Percentiles rank a stretch among this genome's conserved stretches.
These are phyloP conservation scores for Pherbina coryleti DNA, from an alignment of 2,888 invertebrate species.

Conservation along the genomic window DNA sequence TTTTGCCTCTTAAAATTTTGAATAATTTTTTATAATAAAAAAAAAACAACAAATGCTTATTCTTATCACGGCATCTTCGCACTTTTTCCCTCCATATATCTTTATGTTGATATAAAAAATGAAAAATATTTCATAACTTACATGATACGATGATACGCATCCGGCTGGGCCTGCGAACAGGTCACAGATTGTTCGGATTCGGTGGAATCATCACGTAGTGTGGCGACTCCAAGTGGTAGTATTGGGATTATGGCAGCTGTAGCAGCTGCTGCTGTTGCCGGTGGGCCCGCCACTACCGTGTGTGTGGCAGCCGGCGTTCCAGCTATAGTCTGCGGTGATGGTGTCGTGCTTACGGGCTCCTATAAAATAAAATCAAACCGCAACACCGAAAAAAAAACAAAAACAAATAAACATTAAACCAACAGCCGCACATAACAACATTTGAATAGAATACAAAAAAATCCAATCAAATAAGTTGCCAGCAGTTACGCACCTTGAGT, in stretches of 20 bases:
- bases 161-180: slow-evolving; percentile 68
- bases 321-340: slow-evolving; percentile 66
- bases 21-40: too few species aligned
- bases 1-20: too few species aligned
- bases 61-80: too few species aligned
- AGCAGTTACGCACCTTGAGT: slow-evolving; percentile 57
- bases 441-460: neutral
- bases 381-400: slow-evolving; percentile 8
- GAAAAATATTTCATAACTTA: slow-evolving; percentile 55
- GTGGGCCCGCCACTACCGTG: slow-evolving; percentile 67
- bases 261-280: slow-evolving; percentile 70
- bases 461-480: neutral
- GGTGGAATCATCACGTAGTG: slow-evolving; percentile 70
- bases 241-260: slow-evolving; percentile 70
- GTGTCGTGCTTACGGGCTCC: slow-evolving; percentile 67
- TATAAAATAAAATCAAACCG: slow-evolving; percentile 41
- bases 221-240: slow-evolving; percentile 69
- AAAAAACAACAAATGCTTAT: too few species aligned
- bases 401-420: neutral
- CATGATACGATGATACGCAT: slow-evolving; percentile 69
- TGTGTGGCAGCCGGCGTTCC: slow-evolving; percentile 59
- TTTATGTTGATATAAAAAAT: too few species aligned
- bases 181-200: slow-evolving; percentile 70
- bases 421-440: neutral
- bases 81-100: too few species aligned